A percentile compares a stretch with the other conserved stretches of the same genome.
Conservation (phyloP, 2,113 vertebrate species). For the Toxostoma redivivum region DNA sequence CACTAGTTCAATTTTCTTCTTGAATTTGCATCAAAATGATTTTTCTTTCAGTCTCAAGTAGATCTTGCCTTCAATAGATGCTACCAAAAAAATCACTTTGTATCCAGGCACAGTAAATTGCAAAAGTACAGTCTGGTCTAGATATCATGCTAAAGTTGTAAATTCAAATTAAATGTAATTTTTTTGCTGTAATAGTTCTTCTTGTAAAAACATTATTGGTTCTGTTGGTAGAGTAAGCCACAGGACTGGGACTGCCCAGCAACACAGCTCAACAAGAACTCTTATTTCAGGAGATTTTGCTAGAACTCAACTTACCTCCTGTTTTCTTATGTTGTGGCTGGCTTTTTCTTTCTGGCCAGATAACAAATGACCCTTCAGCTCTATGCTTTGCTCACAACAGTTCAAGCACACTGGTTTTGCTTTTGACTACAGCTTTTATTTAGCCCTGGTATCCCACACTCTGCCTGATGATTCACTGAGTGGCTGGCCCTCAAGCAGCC, state of each 20-base stretch:
- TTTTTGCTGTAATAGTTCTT: not conserved
- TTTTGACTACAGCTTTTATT: not conserved
- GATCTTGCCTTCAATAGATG: not conserved
- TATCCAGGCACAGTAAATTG: not conserved
- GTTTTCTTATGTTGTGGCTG: not conserved
- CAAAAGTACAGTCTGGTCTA: not conserved
- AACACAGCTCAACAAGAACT: accelerated
- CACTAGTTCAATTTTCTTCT: not conserved
- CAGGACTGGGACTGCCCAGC: not conserved
- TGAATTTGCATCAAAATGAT: not conserved
- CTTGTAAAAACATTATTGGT: not conserved
- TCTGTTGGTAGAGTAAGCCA: not conserved
- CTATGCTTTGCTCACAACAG: not conserved
- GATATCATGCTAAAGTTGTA: not conserved
- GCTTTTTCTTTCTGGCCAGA: not conserved
- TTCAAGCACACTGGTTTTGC: not conserved
- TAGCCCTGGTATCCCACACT: not conserved
- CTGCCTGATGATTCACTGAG: not conserved
- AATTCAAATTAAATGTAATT: not conserved
- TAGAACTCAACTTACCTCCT: not conserved
- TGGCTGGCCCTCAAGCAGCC: not conserved
- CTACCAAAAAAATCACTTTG: not conserved
- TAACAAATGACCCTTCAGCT: not conserved
- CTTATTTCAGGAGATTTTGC: not conserved
- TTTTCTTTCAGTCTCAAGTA: not conserved